These are phyloP conservation scores for Pentalonia nigronervosa DNA, from an alignment of 1,140 invertebrate genomes.

Conservation along the genomic window DNA sequence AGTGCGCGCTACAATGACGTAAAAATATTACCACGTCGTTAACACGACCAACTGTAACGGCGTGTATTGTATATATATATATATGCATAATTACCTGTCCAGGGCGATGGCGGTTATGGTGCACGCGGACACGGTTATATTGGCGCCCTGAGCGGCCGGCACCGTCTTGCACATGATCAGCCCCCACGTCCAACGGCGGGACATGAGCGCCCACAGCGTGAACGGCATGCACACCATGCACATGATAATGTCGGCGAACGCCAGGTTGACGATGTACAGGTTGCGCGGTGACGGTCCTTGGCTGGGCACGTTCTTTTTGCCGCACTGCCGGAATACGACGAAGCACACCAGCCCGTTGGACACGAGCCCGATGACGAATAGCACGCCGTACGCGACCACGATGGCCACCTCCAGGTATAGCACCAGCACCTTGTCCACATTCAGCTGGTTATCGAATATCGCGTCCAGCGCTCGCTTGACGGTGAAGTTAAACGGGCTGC, in stretches of 20 bases:
- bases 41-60: too few species aligned
- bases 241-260: slow-evolving; percentile 69
- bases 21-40: too few species aligned
- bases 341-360: slow-evolving; percentile 65
- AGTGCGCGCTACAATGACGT: too few species aligned
- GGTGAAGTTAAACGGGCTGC: slow-evolving; percentile 42
- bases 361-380: slow-evolving; percentile 61
- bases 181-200: slow-evolving; percentile 64
- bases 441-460: slow-evolving; percentile 52
- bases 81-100: too few species aligned
- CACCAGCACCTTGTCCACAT: slow-evolving; percentile 56
- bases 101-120: slow-evolving; percentile 71
- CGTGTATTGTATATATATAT: too few species aligned
- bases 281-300: slow-evolving; percentile 67
- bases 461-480: slow-evolving; percentile 41
- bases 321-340: slow-evolving; percentile 65
- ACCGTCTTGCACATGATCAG: slow-evolving; percentile 69
- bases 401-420: slow-evolving; percentile 61
- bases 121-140: slow-evolving; percentile 70
- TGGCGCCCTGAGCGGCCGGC: slow-evolving; percentile 66
- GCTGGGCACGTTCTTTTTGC: slow-evolving; percentile 63
- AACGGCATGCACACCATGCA: slow-evolving; percentile 70
- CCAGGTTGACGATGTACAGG: slow-evolving; percentile 72
- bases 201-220: slow-evolving; percentile 66
- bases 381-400: slow-evolving; percentile 61